phyloP scores from a whole-genome alignment of 1,140 invertebrate genomes.

The Lutraria rhynchaena region DNA sequence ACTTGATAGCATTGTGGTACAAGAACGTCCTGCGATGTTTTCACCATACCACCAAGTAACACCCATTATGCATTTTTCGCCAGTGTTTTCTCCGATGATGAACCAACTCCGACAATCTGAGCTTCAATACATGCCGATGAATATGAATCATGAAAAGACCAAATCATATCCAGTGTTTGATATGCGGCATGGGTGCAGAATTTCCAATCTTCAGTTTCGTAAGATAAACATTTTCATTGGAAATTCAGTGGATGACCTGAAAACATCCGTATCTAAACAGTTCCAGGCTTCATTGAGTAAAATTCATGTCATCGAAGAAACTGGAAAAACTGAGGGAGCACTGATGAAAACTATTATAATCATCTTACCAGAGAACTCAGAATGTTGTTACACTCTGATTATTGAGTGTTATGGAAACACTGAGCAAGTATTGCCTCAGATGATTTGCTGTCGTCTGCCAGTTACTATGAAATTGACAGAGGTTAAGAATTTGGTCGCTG shows the following conservation, averaged over 20 bases:
- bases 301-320: constrained; percentile 25
- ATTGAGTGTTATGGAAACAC: constrained; percentile 1
- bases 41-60: too few relatives aligned
- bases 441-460: constrained; percentile 20
- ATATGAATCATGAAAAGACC: too few relatives aligned
- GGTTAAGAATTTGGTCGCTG: not conserved
- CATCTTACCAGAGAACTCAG: constrained; percentile 10
- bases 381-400: constrained; percentile 1
- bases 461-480: not conserved
- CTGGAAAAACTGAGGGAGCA: constrained; percentile 15
- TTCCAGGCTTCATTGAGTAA: not conserved
- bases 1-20: too few relatives aligned
- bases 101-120: too few relatives aligned
- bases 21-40: too few relatives aligned
- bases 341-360: constrained; percentile 24
- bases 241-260: constrained; percentile 4
- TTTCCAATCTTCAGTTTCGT: not conserved
- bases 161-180: constrained; percentile 33
- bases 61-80: too few relatives aligned
- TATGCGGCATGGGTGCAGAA: constrained; percentile 13
- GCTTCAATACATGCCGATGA: too few relatives aligned
- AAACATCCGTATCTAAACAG: not conserved
- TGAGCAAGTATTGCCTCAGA: not conserved
- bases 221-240: not conserved
- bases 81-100: too few relatives aligned